Base-by-base conservation (phyloP, 1,140 invertebrate species). In the Hirudo medicinalis region DNA sequence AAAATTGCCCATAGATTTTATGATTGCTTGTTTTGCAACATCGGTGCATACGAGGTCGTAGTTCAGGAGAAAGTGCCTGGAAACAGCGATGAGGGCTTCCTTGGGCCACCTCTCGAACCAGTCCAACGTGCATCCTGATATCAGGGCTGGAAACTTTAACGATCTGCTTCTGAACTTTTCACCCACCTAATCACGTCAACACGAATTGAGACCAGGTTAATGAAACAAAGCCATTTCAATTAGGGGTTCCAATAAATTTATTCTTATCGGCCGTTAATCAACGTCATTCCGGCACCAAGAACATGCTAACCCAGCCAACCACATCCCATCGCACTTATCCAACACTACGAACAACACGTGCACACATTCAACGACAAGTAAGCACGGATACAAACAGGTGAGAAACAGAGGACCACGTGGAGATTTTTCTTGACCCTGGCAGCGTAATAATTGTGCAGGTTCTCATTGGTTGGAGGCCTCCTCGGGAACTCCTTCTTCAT, bases 61-160 rank as follows among this genome's bases (percentile, higher is more conserved):
- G 76, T 91, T 88, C 36, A 87, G 82, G 17, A 97, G 83, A 82
- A 95, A 97, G 83, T 97, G 92, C 79, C 89, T 86, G 5, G 93
- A 93, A 20, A 97, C 94, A 63, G 90, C 87, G 60, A 96, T 87
- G 53, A 97, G 82, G 69, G 94, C 94, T 83, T 97, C 92, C 80
- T 90, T 91, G 1, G 94, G 94, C 94, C 94, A 97, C 32, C 92
- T 90, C 80, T 94, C 92, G 78, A 96, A 95, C 94, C 94, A 97
- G 80, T 97, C 91, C 75, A 97, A 92, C 0, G 93, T 97, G 79
- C 93, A 97, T 49, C 94, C 93, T 67, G 92, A 94, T 76, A 97
- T 93, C 20, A 97, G 83, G 49, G 92, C 93, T 29, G 94, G 94
- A 81, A 97, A 97, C 78, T 92, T 88, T 77, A 95, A 85, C 0